phyloP scores from a whole-genome alignment of 2,888 invertebrate genomes.

The Lithosia quadra region DNA sequence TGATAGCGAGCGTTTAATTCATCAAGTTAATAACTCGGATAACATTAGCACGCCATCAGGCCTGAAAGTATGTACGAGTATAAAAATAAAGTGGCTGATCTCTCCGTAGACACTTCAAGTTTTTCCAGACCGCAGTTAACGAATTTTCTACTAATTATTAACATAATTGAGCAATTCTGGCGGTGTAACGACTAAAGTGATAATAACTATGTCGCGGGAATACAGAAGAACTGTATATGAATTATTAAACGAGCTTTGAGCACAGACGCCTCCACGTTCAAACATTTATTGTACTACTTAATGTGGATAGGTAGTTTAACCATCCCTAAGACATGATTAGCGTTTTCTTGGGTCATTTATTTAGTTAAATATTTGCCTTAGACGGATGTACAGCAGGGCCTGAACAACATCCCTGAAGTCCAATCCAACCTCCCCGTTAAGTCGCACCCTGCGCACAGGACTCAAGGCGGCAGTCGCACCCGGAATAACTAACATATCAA shows the following conservation, averaged over 20 bases:
- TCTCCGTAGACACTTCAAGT: background rate
- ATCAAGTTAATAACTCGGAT: background rate
- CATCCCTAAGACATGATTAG: background rate
- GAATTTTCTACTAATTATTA: background rate
- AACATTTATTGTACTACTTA: background rate
- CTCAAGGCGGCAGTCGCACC: too few relatives aligned
- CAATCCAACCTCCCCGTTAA: too few relatives aligned
- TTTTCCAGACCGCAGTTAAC: background rate
- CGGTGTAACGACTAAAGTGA: background rate
- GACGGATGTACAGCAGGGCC: too few relatives aligned
- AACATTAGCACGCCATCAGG: too few relatives aligned
- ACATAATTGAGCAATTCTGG: background rate
- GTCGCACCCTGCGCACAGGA: too few relatives aligned
- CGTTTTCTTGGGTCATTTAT: background rate
- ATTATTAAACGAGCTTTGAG: background rate
- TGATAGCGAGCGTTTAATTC: background rate
- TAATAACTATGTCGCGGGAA: background rate
- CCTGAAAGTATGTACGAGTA: background rate
- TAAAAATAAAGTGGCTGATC: background rate
- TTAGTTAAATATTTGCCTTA: too few relatives aligned
- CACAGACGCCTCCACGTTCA: background rate
- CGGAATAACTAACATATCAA: too few relatives aligned
- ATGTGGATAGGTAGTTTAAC: background rate
- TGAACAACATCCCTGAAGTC: too few relatives aligned
- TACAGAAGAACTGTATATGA: background rate